phyloP scores from a whole-genome alignment of 2,888 invertebrate species.

The Diaperis boleti region DNA sequence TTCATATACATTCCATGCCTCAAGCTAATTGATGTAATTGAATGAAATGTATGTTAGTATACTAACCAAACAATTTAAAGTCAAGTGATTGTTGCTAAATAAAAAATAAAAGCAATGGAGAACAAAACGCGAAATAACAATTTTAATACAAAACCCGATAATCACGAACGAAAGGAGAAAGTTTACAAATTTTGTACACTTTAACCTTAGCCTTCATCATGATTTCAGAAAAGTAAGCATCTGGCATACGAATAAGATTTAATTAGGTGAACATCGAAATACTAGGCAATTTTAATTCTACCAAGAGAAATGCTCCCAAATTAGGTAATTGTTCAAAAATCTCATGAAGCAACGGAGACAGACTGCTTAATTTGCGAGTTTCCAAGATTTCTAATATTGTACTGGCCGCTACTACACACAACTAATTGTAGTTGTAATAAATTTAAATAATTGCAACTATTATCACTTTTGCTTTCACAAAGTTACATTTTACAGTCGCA shows the following conservation, averaged over 20 bases:
- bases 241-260: slow-evolving; percentile 17
- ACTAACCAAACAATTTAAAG: neutral
- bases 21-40: slow-evolving; percentile 20
- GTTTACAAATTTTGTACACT: slow-evolving; percentile 16
- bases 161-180: slow-evolving; percentile 16
- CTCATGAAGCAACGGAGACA: no score
- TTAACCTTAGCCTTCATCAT: slow-evolving; percentile 32
- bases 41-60: neutral
- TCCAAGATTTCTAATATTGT: slow-evolving; percentile 14
- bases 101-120: slow-evolving; percentile 13
- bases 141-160: slow-evolving; percentile 10
- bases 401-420: slow-evolving; percentile 1
- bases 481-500: slow-evolving; percentile 5
- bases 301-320: no score
- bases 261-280: slow-evolving; percentile 15
- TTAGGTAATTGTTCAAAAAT: no score
- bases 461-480: slow-evolving; percentile 13
- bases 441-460: neutral
- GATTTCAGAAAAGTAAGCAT: slow-evolving; percentile 14
- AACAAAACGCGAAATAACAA: neutral
- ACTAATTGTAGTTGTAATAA: slow-evolving; percentile 8
- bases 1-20: slow-evolving; percentile 21
- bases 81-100: neutral
- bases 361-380: slow-evolving; percentile 6
- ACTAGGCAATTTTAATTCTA: neutral